Base-by-base conservation (phyloP, 2,113 vertebrate genomes). In the Canis aureus region DNA sequence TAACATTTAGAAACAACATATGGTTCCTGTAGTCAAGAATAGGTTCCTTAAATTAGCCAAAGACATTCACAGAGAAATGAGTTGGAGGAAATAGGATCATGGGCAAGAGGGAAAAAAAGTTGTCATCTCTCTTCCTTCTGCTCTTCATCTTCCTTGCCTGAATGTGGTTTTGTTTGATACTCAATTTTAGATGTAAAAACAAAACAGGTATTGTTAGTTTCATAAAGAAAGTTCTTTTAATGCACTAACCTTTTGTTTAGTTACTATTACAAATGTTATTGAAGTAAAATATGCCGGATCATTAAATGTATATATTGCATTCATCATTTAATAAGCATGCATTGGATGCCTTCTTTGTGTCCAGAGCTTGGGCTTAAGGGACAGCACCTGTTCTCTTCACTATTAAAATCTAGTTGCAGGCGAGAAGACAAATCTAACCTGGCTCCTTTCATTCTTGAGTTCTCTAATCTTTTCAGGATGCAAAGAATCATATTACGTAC, bases 1-100 rank as follows among this genome's bases (percentile, higher is more conserved):
- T 94, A 97, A 94, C 93, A 96, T 98, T 97, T 97, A 97, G 97
- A 98, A 98, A 91, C 92, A 96, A 89, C 97, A 98, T 97, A 97
- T 97, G 97, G 92, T 96, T 96, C 80, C 91, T 97, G 35, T 97
- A 92, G 96, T 94, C 78, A 84, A 96, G 97, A 95, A 97, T 96
- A 97, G 81, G 90, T 82, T 95, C 87, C 69, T 97, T 97, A 94
- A 95, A 96, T 97, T 96, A 97, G 94, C 90, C 49, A 89, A 96
- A 97, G 83, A 96, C 93, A 96, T 94, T 96, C 87, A 74, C 95
- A 51, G 92, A 94, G 55, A 91, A 90, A 87, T 91, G 79, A 96
- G 82, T 84, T 84, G 49, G 74, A 97, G 69, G 93, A 96, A 96
- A 95, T 67, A 96, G 83, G 74, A 92, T 95, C 64, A 91, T 12